Evolutionary conservation across 2,797 vertebrate species (phyloP).

Genomic region (Zalophus californianus): DNA sequence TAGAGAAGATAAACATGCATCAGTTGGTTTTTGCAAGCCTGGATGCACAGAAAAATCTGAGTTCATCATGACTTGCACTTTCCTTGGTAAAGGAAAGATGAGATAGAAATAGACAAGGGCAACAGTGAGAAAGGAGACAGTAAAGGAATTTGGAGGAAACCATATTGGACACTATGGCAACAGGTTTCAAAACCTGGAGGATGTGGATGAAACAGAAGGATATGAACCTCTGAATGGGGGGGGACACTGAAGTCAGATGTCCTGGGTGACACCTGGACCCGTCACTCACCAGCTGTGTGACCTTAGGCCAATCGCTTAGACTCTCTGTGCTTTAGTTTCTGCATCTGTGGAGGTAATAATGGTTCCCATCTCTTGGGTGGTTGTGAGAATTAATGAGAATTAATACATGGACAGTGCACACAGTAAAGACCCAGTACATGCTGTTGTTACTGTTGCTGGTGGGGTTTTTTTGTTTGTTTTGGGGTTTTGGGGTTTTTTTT

Average conservation of each 20-base stretch:
- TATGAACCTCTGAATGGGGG: not conserved
- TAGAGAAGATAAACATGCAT: not conserved
- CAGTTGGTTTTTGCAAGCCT: not conserved
- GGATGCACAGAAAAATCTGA: accelerated
- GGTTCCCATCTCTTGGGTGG: not conserved
- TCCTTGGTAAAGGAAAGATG: not conserved
- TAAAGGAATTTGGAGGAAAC: not conserved
- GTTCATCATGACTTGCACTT: not conserved
- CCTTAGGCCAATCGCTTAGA: not conserved
- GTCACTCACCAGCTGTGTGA: not conserved
- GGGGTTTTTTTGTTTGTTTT: too few relatives aligned
- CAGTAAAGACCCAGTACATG: not conserved
- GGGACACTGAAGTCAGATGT: not conserved
- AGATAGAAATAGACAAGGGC: accelerated
- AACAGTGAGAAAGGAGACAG: not conserved
- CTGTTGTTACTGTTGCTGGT: too few relatives aligned
- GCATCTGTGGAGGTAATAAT: not conserved
- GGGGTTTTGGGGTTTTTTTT: not conserved
- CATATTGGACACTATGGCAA: not conserved
- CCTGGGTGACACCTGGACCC: not conserved
- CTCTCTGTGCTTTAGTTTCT: not conserved
- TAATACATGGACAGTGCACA: not conserved
- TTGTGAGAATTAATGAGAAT: not conserved
- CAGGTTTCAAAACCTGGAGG: not conserved
- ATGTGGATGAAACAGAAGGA: not conserved